Percentiles rank a stretch among this genome's conserved stretches.
Conservation (phyloP, 1,140 invertebrate genomes). For the Uloborus diversus region DNA sequence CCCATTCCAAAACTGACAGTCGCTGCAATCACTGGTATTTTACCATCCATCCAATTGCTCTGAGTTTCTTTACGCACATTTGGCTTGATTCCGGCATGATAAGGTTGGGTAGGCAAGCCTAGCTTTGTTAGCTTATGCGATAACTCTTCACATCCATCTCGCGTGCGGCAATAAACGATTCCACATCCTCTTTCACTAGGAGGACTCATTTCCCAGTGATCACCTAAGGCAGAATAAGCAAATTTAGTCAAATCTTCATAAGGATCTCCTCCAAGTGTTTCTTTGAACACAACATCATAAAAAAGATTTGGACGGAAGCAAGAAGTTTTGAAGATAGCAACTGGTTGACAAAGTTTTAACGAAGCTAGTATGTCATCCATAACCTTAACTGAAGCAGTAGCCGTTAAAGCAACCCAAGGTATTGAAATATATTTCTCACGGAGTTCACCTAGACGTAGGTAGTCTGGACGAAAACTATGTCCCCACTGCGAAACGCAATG, state of each 20-base stretch:
- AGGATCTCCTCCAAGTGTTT: conserved; percentile 78
- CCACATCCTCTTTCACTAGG: conserved; percentile 75
- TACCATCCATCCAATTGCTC: conserved; percentile 74
- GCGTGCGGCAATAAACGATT: conserved; percentile 76
- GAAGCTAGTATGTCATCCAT: conserved; percentile 71
- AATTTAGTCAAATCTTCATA: conserved; percentile 79
- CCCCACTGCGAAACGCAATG: conserved; percentile 99
- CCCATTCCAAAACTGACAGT: conserved; percentile 82
- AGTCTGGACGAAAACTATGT: conserved; percentile 96
- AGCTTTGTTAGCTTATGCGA: conserved; percentile 69
- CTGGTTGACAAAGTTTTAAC: conserved; percentile 69
- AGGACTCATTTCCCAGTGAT: conserved; percentile 62
- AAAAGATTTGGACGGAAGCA: conserved; percentile 76
- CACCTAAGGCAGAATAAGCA: conserved; percentile 62
- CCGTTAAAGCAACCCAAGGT: conserved; percentile 91
- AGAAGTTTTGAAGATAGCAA: conserved; percentile 71
- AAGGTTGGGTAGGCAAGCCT: conserved; percentile 71
- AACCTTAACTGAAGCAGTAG: conserved; percentile 78
- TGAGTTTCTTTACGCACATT: conserved; percentile 70
- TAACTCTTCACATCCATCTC: conserved; percentile 74
- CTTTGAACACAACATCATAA: conserved; percentile 82
- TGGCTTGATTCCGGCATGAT: conserved; percentile 74
- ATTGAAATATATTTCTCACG: conserved; percentile 75
- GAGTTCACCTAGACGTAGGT: conserved; percentile 84
- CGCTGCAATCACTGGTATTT: conserved; percentile 71